A percentile compares a stretch with the other conserved stretches of the same genome.
phyloP scores from a whole-genome alignment of 2,113 vertebrate species.

The Ctenodactylus gundi region DNA sequence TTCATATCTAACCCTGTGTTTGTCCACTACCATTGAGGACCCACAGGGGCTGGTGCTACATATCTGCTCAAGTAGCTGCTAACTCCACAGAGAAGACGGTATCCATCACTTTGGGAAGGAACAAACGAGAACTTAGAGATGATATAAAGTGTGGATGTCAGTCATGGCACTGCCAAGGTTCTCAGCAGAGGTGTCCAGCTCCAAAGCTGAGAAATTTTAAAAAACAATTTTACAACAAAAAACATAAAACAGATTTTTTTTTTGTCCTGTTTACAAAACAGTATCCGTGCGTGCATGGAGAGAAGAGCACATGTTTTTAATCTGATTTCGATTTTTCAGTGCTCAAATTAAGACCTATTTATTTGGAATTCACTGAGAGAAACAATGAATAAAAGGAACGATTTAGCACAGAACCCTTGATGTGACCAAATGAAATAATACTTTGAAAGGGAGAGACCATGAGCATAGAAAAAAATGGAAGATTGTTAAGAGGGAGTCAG shows the following conservation, averaged over 20 bases:
- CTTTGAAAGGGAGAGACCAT: background rate
- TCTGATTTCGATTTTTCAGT: background rate
- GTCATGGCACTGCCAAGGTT: background rate
- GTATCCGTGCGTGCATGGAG: background rate
- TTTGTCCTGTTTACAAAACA: too few species aligned
- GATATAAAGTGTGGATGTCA: background rate
- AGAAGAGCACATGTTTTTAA: background rate
- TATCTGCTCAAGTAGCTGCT: background rate
- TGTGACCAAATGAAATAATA: background rate
- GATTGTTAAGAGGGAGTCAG: background rate
- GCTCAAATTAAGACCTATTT: background rate
- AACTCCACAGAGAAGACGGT: background rate
- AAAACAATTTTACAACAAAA: too few species aligned
- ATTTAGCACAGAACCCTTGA: background rate
- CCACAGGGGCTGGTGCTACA: background rate
- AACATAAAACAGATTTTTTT: too few species aligned
- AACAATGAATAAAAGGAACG: background rate
- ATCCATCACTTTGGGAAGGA: background rate
- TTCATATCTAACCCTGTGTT: background rate
- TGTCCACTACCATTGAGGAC: background rate
- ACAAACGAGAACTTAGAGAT: background rate
- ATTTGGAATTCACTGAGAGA: background rate
- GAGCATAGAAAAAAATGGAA: background rate
- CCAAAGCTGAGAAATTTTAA: background rate
- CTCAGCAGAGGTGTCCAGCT: background rate